Evolutionary conservation across 2,888 invertebrate genomes (phyloP), one percentile per base, ranked within the genome.

Genomic region (Drosophila villosipedis): DNA sequence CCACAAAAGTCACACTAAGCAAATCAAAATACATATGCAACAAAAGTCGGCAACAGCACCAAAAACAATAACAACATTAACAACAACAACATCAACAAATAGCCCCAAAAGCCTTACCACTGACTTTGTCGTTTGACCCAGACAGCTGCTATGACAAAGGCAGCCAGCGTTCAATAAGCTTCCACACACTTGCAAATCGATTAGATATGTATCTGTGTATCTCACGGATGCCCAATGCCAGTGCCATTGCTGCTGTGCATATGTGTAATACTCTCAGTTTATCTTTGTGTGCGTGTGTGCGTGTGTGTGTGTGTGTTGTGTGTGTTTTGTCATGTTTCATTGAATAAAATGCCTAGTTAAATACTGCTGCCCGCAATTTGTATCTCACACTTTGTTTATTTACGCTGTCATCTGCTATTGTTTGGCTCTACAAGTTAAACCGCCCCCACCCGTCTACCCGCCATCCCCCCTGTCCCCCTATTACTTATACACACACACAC

Each of bases 321-420:
- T 39, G 52, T 55, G 57, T 67, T 35, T 30, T 58, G 75, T 75
- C 75, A 60, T 71, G 77, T 88, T 85, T 75, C 90, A 90, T 85
- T 90, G 90, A 90, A 77, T 68, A 67, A 79, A 88, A 85, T 88
- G 85, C 74, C 88, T 83, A 75, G 88, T 83, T 84, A 84, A 84
- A 90, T 76, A 73, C 70, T 78, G 66, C 66, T 74, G 83, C 39
- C 72, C 85, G 89, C 70, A 90, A 90, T 90, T 84, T 84, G 85
- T 84, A 84, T 76, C 89, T 74, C 68, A 60, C 72, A 79, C 69
- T 82, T 84, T 90, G 85, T 90, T 84, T 84, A 88, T 80, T 79
- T 90, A 88, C 73, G 83, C 84, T 77, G 90, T 85, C 84, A 88
- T 90, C 89, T 73, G 80, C 72, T 57, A 63, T 90, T 90, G 84